Base-by-base conservation (phyloP, 2,888 invertebrate species). In the Ctenicera cuprea region DNA sequence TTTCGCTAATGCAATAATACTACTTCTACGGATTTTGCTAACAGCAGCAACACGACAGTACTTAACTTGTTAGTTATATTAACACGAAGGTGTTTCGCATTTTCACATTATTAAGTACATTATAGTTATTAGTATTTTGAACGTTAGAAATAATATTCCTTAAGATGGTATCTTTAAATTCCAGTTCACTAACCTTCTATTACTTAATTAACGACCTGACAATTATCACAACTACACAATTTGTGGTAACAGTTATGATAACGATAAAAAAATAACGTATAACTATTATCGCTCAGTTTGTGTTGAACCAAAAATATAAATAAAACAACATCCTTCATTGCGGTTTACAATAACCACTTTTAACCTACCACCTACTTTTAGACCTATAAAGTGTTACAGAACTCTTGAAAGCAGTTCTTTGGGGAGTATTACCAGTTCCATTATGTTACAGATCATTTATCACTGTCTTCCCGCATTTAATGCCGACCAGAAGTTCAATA, bases 391-490 rank as follows among this genome's bases (percentile, higher is more conserved):
- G 3, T 3, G 26, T 26, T 26, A 5, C 9, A 33, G 9, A 33
- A 33, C 33, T 45, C 14, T 45, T 18, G 14, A 16, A 18, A 16
- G 7, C 5, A 26, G 5, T 18, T 45, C 2, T 45, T 18, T 18
- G 18, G 18, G 45, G 16, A 18, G 7, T 43, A n/a, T 12, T 14
- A 43, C 14, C 48, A 18, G 20, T 50, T 50, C 50, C 20, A 9
- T 52, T 22, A 11, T 20, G 20, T 52, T 52, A 18, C 7, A 18
- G 12, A 26, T 52, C 52, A 52, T 52, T 26, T 52, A 52, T 52
- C 26, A 52, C 52, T 7, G 52, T 11, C 52, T 26, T 22, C 4
- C 11, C 9, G 18, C 45, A 14, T 1, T 45, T 45, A 45, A 18
- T 20, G 3, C 3, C 1, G 14, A 18, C n/a, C 9, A 22, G 22